Evolutionary conservation across 2,888 invertebrate genomes (phyloP).

Genomic region (Drosophila aldrichi): DNA sequence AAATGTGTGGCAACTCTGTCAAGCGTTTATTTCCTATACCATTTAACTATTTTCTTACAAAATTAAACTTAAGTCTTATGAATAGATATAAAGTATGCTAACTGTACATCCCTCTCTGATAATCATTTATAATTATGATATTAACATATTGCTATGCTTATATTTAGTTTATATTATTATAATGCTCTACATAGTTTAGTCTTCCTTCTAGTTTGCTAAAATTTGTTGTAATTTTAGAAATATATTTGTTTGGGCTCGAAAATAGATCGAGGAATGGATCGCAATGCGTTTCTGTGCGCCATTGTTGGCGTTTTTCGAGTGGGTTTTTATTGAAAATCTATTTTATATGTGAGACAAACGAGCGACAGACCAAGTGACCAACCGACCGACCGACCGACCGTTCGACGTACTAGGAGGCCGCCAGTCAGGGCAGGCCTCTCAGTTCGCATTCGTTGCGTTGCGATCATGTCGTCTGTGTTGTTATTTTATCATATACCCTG

Average conservation of each 20-base stretch:
- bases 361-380: not conserved
- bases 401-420: slow-evolving; percentile 3
- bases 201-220: slow-evolving; percentile 1
- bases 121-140: not conserved
- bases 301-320: slow-evolving; percentile 65
- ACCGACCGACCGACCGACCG: not conserved
- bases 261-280: slow-evolving; percentile 70
- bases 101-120: not conserved
- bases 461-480: slow-evolving; percentile 54
- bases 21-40: not conserved
- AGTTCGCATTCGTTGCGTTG: slow-evolving; percentile 62
- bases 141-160: not conserved
- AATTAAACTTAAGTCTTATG: not conserved
- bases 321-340: slow-evolving; percentile 78
- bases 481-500: slow-evolving; percentile 9
- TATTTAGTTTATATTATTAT: not conserved
- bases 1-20: not conserved
- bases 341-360: slow-evolving; percentile 56
- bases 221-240: slow-evolving; percentile 25
- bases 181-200: not conserved
- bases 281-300: slow-evolving; percentile 51
- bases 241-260: slow-evolving; percentile 71
- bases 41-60: not conserved
- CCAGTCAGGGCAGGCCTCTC: slow-evolving; percentile 20
- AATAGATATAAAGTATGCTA: not conserved